These are phyloP conservation scores for Tenodera sinensis DNA, from an alignment of 2,888 invertebrate genomes.

Conservation along the genomic window DNA sequence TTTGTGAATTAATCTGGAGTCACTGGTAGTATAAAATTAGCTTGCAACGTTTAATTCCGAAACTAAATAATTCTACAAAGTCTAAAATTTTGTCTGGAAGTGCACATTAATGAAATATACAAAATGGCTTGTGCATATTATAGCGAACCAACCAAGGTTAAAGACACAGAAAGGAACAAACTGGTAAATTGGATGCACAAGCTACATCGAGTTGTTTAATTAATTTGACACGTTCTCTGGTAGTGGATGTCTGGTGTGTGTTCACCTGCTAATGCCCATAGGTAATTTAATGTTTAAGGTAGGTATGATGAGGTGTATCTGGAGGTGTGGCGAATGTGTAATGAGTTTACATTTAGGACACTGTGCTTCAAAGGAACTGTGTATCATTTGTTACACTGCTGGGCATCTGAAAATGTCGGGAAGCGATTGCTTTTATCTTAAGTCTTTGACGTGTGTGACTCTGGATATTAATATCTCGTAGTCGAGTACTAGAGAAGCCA, in stretches of 20 bases:
- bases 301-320: neutral
- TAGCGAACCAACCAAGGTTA: too few species aligned
- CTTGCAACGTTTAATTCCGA: too few species aligned
- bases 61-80: too few species aligned
- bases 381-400: neutral
- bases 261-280: neutral
- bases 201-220: neutral
- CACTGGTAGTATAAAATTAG: too few species aligned
- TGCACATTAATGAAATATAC: too few species aligned
- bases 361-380: neutral
- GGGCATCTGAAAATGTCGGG: neutral
- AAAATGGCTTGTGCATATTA: too few species aligned
- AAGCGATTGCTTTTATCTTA: neutral
- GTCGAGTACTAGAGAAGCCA: too few species aligned
- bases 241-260: neutral
- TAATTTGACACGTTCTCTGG: neutral
- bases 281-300: neutral
- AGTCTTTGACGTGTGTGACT: neutral
- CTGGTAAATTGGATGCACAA: too few species aligned
- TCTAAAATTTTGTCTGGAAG: too few species aligned
- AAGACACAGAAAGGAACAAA: neutral
- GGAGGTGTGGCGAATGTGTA: too few species aligned
- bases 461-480: too few species aligned
- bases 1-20: too few species aligned
- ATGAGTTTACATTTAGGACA: neutral